Base-by-base conservation (phyloP, 2,888 invertebrate genomes). In the Plebejus argus region DNA sequence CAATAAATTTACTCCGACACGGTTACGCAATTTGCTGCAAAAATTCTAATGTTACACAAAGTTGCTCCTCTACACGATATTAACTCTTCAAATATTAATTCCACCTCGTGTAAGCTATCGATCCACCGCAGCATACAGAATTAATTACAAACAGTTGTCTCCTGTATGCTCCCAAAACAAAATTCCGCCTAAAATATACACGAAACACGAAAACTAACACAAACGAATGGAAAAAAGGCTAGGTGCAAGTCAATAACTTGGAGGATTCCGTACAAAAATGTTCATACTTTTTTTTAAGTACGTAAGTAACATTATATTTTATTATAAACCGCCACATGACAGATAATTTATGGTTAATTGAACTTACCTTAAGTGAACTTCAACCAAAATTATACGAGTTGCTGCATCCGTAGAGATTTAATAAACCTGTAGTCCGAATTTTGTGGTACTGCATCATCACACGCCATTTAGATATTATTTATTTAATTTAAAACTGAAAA, bases 101-200 rank as follows among this genome's bases (percentile, higher is more conserved):
- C 39, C 45, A 72, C 72, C 72, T 72, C 33, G 72, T 72, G 45
- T 39, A 72, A 72, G 72, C 39, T 15, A 72, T 72, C 72, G 72
- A 72, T 72, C 72, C 72, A 39, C 71, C 20, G 1, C 71, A n/a
- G 28, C 39, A 45, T 45, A 12, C 72, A 45, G 39, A 39, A 39
- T 72, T 20, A 72, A 33, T 72, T 45, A 45, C 45, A 72, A 66
- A 18, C 28, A 20, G 20, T 23, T 72, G 39, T 72, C 45, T 72
- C 72, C 23, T 71, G 71, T n/a, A 20, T 20, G 18, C 15, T 45
- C 12, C 18, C 28, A 33, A 66, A 23, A 66, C 23, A 28, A 33
- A 8, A 33, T 28, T 15, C 20, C 28, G 8, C 20, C 20, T 12
- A 66, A 66, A 33, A 66, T 66, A 66, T 61, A 28, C 15, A 66